A percentile compares a stretch with the other conserved stretches of the same genome.
These are phyloP conservation scores for Gandaritis pyraliata DNA, from an alignment of 2,888 invertebrate species.

Conservation along the genomic window DNA sequence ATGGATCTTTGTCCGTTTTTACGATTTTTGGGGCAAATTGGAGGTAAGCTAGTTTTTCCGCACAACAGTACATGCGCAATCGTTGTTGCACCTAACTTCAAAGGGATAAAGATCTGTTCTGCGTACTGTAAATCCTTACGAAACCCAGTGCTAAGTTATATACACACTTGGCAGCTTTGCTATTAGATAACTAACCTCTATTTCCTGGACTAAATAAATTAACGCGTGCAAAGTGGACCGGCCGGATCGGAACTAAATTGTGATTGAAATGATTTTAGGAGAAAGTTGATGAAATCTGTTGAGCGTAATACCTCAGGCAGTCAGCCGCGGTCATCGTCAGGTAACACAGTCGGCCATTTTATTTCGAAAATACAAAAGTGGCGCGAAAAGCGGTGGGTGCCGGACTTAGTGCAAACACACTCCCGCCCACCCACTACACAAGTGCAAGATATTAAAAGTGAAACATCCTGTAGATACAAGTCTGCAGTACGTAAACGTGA, in stretches of 20 bases:
- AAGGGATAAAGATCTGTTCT: too few relatives aligned
- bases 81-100: too few relatives aligned
- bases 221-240: conserved; percentile 29
- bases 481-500: background rate
- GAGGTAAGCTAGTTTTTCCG: too few relatives aligned
- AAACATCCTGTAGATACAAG: background rate
- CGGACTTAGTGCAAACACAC: background rate
- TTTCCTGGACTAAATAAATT: conserved; percentile 30
- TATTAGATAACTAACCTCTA: conserved; percentile 28
- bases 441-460: background rate
- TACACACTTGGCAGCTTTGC: background rate
- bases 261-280: conserved; percentile 56
- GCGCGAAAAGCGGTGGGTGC: conserved; percentile 11
- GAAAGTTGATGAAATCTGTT: conserved; percentile 64
- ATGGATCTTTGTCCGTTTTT: too few relatives aligned
- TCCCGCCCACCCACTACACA: conserved; percentile 1
- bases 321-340: conserved; percentile 42
- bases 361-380: background rate
- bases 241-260: conserved; percentile 25
- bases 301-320: conserved; percentile 54
- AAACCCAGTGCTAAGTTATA: background rate
- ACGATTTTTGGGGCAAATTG: too few relatives aligned
- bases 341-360: conserved; percentile 3
- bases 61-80: too few relatives aligned
- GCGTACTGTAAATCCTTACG: too few relatives aligned